Percentiles rank a stretch among this genome's conserved stretches.
These are phyloP conservation scores for Ceyx melanurus DNA, from an alignment of 2,113 vertebrate genomes.

Conservation along the genomic window DNA sequence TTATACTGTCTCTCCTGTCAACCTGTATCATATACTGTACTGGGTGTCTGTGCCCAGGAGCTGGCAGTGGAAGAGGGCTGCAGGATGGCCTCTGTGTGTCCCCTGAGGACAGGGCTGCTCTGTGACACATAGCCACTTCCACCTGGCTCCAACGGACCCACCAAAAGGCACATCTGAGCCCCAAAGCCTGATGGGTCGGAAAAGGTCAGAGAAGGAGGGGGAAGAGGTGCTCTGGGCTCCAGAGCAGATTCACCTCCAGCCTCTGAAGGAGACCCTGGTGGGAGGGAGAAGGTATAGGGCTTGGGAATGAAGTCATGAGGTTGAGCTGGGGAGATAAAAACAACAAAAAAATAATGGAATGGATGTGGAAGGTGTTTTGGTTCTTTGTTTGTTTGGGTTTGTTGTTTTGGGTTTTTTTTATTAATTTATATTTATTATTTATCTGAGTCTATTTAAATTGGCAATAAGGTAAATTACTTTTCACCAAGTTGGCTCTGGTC, in stretches of 20 bases:
- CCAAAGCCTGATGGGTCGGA: not conserved
- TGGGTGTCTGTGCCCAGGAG: rapidly evolving
- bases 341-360: too few species aligned
- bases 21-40: not conserved
- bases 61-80: not conserved
- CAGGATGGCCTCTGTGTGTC: not conserved
- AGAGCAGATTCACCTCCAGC: not conserved
- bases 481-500: not conserved
- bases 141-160: rapidly evolving
- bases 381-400: too few species aligned
- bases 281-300: not conserved
- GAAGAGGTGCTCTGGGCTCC: not conserved
- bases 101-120: not conserved
- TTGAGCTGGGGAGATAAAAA: not conserved
- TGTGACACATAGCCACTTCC: rapidly evolving
- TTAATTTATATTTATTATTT: not conserved
- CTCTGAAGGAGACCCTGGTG: not conserved
- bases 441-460: not conserved
- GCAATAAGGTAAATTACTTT: not conserved
- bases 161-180: not conserved
- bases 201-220: not conserved
- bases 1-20: not conserved
- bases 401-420: not conserved
- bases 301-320: not conserved
- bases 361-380: too few species aligned